Evolutionary conservation across 2,888 invertebrate species (phyloP), one percentile per base, ranked within the genome.

Genomic region (Arrhopalites spinosus): DNA sequence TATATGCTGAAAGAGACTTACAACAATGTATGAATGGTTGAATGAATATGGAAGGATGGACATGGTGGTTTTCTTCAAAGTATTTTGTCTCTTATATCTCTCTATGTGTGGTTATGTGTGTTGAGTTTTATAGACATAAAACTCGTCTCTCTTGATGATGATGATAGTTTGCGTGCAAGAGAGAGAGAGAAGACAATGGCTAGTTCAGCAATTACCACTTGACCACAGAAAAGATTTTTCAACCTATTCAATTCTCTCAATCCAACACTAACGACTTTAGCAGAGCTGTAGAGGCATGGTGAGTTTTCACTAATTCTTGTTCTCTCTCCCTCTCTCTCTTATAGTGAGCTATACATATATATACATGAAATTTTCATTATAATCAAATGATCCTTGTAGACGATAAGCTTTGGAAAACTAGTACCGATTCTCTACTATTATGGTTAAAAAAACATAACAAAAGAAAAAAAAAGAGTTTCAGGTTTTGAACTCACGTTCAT

Each of bases 191-290:
- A 67, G 20, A 71, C 71, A 71, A 71, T 71, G 59, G 59, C 36
- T 59, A 59, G 71, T 71, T 25, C 71, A 53, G 69, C 71, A 71
- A 71, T 71, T 71, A 71, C 71, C 71, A 71, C 71, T 59, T 59
- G 30, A 70, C 29, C 66, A 66, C 66, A 66, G 63, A 63, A 66
- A 36, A 36, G 11, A n/a, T n/a, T n/a, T n/a, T 66, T 66, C 66
- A 43, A 66, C 11, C 20, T 66, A 43, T 43, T 66, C 43, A 30
- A 66, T 66, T 17, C 43, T n/a, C 43, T 66, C 43, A 27, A 36
- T 36, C 36, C 36, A 36, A 36, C 36, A 36, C 36, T 36, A 36
- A 36, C 36, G 11, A 36, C 36, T 36, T 36, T 36, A 36, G 11
- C 36, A 36, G 36, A 36, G 11, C 36, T 7, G 36, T 11, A 36